Percentiles rank a stretch among this genome's conserved stretches.
These are phyloP conservation scores for Siphlonurus alternatus DNA, from an alignment of 2,888 invertebrate species.

Conservation along the genomic window DNA sequence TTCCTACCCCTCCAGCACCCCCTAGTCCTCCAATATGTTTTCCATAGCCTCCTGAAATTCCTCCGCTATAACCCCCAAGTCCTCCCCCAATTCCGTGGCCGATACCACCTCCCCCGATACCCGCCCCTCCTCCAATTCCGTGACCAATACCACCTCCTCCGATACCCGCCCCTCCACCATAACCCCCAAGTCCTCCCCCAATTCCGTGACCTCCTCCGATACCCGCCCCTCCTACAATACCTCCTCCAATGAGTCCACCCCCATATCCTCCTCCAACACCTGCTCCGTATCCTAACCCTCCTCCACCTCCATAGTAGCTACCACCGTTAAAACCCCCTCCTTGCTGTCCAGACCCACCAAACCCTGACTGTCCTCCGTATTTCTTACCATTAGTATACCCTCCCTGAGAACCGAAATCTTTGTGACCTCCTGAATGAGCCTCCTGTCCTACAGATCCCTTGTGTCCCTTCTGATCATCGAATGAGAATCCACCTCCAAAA, in stretches of 20 bases:
- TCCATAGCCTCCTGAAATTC: too few relatives aligned
- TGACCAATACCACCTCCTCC: neutral
- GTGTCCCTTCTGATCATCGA: constrained; percentile 8
- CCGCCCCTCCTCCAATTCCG: neutral
- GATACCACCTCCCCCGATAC: neutral
- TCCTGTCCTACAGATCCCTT: constrained; percentile 8
- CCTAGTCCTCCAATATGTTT: too few relatives aligned
- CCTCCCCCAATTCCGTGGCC: neutral
- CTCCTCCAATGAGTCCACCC: neutral
- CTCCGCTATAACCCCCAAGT: too few relatives aligned
- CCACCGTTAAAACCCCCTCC: neutral
- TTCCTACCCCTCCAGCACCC: neutral
- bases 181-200: neutral
- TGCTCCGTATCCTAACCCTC: neutral
- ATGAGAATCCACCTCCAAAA: constrained; percentile 39
- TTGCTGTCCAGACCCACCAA: neutral
- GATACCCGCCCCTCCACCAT: neutral
- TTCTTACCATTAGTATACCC: neutral
- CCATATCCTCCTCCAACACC: neutral
- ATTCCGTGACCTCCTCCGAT: neutral
- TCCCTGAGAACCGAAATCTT: neutral
- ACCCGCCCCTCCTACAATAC: neutral
- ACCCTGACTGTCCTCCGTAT: neutral
- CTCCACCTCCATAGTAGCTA: neutral
- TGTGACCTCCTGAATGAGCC: neutral